Evolutionary conservation across 2,888 invertebrate genomes (phyloP).

Genomic region (Mesorhabditis sp.): DNA sequence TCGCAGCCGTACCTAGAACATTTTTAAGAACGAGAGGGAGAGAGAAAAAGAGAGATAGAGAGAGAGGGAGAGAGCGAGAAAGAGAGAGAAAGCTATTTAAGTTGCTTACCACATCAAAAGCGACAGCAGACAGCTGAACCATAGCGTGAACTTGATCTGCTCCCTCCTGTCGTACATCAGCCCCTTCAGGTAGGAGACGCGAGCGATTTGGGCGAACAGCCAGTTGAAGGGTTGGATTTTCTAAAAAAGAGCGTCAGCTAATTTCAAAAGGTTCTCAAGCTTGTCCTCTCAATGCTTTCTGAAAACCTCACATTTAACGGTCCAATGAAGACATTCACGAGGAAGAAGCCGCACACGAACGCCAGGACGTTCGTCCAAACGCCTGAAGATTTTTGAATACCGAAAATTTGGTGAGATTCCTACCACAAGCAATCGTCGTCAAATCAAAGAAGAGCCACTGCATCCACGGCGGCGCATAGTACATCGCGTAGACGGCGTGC

Average conservation of each 20-base stretch:
- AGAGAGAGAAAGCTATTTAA: background rate
- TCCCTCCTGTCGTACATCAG: conserved; percentile 28
- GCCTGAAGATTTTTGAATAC: conserved; percentile 14
- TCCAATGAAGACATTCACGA: conserved; percentile 24
- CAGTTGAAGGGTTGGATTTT: conserved; percentile 13
- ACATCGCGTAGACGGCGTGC: conserved; percentile 38
- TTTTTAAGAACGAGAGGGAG: background rate
- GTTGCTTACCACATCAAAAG: background rate
- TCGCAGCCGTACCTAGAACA: conserved; percentile 19
- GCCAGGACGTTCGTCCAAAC: conserved; percentile 42
- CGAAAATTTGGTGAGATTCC: conserved; percentile 7
- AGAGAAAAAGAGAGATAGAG: no score
- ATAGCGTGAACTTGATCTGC: conserved; percentile 26
- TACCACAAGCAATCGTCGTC: conserved; percentile 21
- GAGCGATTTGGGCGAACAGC: conserved; percentile 21
- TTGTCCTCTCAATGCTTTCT: background rate
- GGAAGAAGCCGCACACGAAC: conserved; percentile 34
- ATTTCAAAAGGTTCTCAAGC: background rate
- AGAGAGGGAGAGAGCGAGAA: no score
- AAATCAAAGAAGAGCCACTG: conserved; percentile 36
- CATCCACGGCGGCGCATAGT: conserved; percentile 28
- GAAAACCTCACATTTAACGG: conserved; percentile 10
- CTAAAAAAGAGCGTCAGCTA: conserved; percentile 14
- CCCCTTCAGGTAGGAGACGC: conserved; percentile 16
- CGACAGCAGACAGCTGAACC: background rate